These are phyloP conservation scores for Microctonus hyperodae DNA, from an alignment of 2,888 invertebrate species.

Conservation along the genomic window DNA sequence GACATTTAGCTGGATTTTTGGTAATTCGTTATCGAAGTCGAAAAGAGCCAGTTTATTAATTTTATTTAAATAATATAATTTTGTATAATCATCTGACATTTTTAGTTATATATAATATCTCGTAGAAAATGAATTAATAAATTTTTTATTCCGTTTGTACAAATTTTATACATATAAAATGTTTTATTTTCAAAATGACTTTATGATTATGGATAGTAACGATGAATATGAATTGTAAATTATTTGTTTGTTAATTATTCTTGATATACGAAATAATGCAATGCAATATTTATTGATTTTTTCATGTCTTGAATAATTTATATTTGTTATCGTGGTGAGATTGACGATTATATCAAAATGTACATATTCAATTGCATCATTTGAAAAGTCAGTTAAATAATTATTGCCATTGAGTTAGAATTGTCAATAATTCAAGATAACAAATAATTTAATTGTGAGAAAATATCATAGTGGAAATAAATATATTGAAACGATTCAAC, in stretches of 20 bases:
- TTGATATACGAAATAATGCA: background rate
- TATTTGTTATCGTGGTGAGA: background rate
- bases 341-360: too few species aligned
- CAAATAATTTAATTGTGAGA: background rate
- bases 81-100: background rate
- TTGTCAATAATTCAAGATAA: background rate
- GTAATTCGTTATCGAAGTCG: slow-evolving; percentile 67
- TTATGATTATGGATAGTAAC: too few species aligned
- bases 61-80: background rate
- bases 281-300: background rate
- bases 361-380: background rate
- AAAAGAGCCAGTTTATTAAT: slow-evolving; percentile 67
- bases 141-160: background rate
- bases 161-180: background rate
- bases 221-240: background rate
- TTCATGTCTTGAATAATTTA: too few species aligned
- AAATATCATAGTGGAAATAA: background rate
- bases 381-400: background rate
- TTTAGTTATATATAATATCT: background rate
- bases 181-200: background rate
- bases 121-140: background rate
- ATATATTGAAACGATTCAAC: background rate
- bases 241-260: background rate
- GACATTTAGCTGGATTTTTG: slow-evolving; percentile 65
- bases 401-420: background rate